Base-by-base conservation (phyloP, 1,140 invertebrate species). In the Hypothenemus hampei region DNA sequence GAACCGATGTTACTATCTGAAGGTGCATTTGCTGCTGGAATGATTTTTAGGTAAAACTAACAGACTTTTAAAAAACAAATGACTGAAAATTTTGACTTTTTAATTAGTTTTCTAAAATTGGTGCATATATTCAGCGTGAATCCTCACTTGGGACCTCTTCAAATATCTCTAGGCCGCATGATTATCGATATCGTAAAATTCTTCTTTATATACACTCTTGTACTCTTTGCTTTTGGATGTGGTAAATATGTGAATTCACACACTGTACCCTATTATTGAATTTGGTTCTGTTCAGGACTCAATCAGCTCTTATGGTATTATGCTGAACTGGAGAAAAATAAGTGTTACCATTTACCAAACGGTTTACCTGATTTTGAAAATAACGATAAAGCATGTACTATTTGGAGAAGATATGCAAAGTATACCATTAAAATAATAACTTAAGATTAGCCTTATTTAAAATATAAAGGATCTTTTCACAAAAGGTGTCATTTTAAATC, bases 1-100 rank as follows among this genome's bases (percentile, higher is more conserved):
- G 93, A 97, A 73, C 92, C 92, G 0, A 93, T 95, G 69, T 76
- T 98, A 0, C 89, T 98, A 37, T 88, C 92, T 3, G 94, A 98
- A 69, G 93, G 93, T 18, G 75, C 97, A 13, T 97, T 97, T 72
- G 91, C 93, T 10, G 93, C 90, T 10, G 93, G 93, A 29, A 98
- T 97, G 75, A 87, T 98, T 55, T 90, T 91, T 67, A 89, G 83
- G 79, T 84, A 15, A 48, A 20, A 41, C 20, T 2, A 29, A 7
- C 4, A 20, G 16, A 16, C 8, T 22, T n/a, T 4, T 24, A 44
- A 26, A 24, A 24, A 44, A 24, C 7, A 24, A 6, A 7, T 29
- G 6, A 29, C n/a, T 29, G 15, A 31, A 23, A 55, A 40, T 16
- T n/a, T 20, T 19, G 10, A 8, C 43, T 23, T 50, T 48, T 60